Evolutionary conservation across 2,113 vertebrate species (phyloP).

Genomic region (Isurus oxyrinchus): DNA sequence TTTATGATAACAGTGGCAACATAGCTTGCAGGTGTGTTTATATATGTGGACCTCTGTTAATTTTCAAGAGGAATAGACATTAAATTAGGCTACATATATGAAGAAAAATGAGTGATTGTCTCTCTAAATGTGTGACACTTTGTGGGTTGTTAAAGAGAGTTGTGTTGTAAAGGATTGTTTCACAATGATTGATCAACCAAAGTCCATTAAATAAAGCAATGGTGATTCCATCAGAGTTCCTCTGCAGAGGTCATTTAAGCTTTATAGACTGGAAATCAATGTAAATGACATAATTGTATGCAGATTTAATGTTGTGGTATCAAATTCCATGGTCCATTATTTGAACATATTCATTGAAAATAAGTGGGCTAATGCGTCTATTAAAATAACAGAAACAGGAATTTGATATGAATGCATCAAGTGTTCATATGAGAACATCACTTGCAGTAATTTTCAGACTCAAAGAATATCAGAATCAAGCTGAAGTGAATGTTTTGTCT

Average conservation of each 20-base stretch:
- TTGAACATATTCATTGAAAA: conserved; percentile 6
- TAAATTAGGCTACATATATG: neutral
- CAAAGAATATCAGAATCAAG: neutral
- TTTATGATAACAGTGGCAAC: neutral
- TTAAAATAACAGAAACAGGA: conserved; percentile 18
- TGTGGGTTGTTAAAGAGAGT: neutral
- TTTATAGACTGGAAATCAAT: neutral
- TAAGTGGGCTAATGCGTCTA: neutral
- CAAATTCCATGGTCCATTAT: conserved; percentile 21
- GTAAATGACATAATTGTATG: neutral
- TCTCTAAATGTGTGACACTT: neutral
- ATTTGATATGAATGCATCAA: neutral
- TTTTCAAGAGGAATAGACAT: neutral
- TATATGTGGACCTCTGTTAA: neutral
- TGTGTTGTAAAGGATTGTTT: neutral
- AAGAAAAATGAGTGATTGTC: neutral
- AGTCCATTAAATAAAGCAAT: neutral
- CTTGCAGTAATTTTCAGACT: neutral
- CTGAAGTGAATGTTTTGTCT: neutral
- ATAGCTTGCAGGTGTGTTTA: neutral
- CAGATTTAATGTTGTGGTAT: neutral
- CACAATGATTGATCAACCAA: neutral
- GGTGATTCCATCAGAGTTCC: neutral
- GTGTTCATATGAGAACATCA: neutral
- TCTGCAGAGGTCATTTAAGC: neutral